These are phyloP conservation scores for Cryptophagus acutangulus DNA, from an alignment of 2,888 invertebrate species.

Conservation along the genomic window DNA sequence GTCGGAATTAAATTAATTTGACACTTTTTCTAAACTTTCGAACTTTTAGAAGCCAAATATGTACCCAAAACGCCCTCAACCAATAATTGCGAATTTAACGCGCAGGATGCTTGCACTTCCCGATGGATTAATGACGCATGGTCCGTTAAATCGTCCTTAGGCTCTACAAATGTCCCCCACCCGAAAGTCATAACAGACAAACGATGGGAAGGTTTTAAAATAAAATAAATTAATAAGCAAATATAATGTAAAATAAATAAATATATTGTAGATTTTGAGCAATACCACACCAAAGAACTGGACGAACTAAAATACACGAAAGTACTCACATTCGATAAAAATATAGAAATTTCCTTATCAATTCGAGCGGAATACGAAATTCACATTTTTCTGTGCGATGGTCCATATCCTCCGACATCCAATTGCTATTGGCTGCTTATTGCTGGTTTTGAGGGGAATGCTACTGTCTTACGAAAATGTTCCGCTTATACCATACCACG, in stretches of 20 bases:
- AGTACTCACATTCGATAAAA: not conserved
- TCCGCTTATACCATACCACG: no score
- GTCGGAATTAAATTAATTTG: not conserved
- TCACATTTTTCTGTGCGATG: conserved; percentile 36
- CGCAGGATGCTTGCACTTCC: no score
- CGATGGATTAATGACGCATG: not conserved
- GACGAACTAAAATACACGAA: not conserved
- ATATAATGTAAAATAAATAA: conserved; percentile 5
- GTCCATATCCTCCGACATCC: not conserved
- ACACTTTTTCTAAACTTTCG: not conserved
- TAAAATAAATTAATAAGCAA: no score
- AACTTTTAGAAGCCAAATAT: not conserved
- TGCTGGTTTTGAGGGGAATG: conserved; percentile 28
- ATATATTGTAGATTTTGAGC: no score
- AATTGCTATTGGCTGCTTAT: conserved; percentile 40
- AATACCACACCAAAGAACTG: no score
- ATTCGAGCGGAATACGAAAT: conserved; percentile 26
- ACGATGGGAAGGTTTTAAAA: conserved; percentile 27
- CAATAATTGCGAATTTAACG: not conserved
- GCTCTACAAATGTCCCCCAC: not conserved
- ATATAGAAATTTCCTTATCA: conserved; percentile 21
- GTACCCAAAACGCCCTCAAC: not conserved
- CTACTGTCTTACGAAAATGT: conserved; percentile 34
- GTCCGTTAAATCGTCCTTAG: not conserved
- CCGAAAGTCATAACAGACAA: conserved; percentile 15